Evolutionary conservation across 2,888 invertebrate species (phyloP).

Genomic region (Spisula subtruncata): DNA sequence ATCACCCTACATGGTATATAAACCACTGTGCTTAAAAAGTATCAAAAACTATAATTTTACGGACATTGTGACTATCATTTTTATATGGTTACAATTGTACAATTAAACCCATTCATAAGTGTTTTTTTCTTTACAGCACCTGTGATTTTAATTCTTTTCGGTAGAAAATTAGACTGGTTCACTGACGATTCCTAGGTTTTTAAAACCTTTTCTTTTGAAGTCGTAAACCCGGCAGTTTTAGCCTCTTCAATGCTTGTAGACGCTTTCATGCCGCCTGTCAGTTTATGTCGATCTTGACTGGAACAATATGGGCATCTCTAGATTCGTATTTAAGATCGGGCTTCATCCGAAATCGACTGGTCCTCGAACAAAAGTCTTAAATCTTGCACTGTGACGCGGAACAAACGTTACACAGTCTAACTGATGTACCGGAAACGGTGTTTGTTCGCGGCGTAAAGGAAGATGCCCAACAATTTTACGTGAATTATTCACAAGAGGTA

Average conservation of each 20-base stretch:
- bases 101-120: conserved; percentile 16
- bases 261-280: conserved; percentile 62
- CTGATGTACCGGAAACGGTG: conserved; percentile 61
- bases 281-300: conserved; percentile 46
- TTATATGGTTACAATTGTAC: background rate
- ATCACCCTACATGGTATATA: background rate
- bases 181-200: conserved; percentile 56
- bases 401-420: conserved; percentile 57
- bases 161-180: conserved; percentile 61
- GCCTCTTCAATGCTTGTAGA: conserved; percentile 43
- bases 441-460: conserved; percentile 56
- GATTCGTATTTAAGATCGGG: conserved; percentile 33
- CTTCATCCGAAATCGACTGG: conserved; percentile 54
- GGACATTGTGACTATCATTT: background rate
- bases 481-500: conserved; percentile 53
- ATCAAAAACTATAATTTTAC: background rate
- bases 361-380: conserved; percentile 47
- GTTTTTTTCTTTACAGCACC: conserved; percentile 46
- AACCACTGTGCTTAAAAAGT: background rate
- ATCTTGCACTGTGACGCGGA: conserved; percentile 28
- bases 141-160: conserved; percentile 59
- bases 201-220: conserved; percentile 58
- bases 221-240: conserved; percentile 61
- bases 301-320: conserved; percentile 58
- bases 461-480: conserved; percentile 63